Evolutionary conservation across 1,140 invertebrate species (phyloP).

Genomic region (Drosophila nasuta): DNA sequence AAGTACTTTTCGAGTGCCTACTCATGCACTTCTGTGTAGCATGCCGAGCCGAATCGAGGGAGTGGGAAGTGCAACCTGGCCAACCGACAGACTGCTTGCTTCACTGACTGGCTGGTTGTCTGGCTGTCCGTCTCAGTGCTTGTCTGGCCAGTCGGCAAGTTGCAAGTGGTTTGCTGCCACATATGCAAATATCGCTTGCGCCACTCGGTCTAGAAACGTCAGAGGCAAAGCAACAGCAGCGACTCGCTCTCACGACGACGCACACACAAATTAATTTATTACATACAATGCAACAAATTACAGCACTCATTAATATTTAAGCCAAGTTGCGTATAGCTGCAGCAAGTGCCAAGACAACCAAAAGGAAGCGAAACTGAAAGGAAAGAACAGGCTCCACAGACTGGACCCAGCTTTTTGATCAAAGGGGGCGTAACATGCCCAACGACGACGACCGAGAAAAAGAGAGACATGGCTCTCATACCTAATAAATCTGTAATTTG

Average conservation of each 20-base stretch:
- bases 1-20: slow-evolving; percentile 82
- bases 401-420: slow-evolving; percentile 16
- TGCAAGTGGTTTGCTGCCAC: slow-evolving; percentile 64
- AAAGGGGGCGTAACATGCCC: slow-evolving; percentile 39
- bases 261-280: slow-evolving; percentile 82
- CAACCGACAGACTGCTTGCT: not conserved
- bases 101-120: not conserved
- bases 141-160: slow-evolving; percentile 59
- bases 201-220: slow-evolving; percentile 51
- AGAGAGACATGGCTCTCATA: slow-evolving; percentile 60
- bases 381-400: not conserved
- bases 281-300: slow-evolving; percentile 83
- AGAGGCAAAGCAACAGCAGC: slow-evolving; percentile 1
- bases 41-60: slow-evolving; percentile 25
- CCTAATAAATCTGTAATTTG: slow-evolving; percentile 84
- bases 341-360: slow-evolving; percentile 15
- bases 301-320: slow-evolving; percentile 82
- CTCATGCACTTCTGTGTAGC: slow-evolving; percentile 73
- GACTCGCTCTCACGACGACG: slow-evolving; percentile 59
- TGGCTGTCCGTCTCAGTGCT: not conserved
- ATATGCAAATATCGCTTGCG: slow-evolving; percentile 68
- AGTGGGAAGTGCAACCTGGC: slow-evolving; percentile 34
- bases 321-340: slow-evolving; percentile 57
- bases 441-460: slow-evolving; percentile 10
- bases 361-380: not conserved